These are phyloP conservation scores for Erythrocercus mccallii DNA, from an alignment of 2,113 vertebrate genomes.

Conservation along the genomic window DNA sequence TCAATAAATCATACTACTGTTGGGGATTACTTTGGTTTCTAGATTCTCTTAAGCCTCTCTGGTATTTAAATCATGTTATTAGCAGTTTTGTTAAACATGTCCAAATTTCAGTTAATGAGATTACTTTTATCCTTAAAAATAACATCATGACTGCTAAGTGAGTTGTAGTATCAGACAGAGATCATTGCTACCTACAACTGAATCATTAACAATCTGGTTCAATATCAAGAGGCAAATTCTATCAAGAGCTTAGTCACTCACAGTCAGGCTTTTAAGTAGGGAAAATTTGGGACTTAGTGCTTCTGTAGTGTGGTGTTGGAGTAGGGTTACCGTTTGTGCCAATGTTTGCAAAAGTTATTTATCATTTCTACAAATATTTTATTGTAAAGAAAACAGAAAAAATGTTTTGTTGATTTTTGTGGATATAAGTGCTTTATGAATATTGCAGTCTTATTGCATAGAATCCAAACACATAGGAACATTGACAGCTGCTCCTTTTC, in stretches of 20 bases:
- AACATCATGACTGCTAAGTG: not conserved
- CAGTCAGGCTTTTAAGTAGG: not conserved
- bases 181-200: not conserved
- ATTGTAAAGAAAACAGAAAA: not conserved
- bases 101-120: not conserved
- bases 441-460: not conserved
- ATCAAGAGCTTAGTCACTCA: not conserved
- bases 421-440: not conserved
- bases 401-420: not conserved
- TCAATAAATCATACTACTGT: not conserved
- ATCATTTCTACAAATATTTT: not conserved
- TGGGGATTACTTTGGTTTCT: not conserved
- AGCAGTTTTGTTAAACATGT: not conserved
- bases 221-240: not conserved
- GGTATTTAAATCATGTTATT: not conserved
- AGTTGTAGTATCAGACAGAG: not conserved
- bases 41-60: not conserved
- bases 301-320: not conserved
- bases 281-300: not conserved
- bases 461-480: not conserved
- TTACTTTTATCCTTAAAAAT: not conserved
- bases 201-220: not conserved
- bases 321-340: not conserved
- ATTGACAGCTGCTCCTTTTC: not conserved
- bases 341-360: not conserved